Conservation (phyloP, 1,140 invertebrate genomes). For the Scylla paramamosain region DNA sequence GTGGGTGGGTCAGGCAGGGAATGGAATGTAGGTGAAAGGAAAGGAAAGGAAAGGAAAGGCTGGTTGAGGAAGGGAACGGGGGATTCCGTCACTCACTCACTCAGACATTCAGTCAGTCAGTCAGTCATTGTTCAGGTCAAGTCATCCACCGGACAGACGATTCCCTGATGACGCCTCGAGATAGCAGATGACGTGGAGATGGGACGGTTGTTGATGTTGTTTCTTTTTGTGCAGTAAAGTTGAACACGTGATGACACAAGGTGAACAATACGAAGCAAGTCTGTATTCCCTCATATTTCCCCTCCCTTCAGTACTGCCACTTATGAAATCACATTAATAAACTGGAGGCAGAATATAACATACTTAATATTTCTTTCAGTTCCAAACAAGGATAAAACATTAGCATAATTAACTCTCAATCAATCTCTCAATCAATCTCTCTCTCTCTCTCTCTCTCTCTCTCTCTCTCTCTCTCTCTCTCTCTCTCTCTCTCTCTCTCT, state of each 20-base stretch:
- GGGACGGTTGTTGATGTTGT: not conserved
- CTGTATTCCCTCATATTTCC: not conserved
- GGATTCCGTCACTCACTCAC: too few species aligned
- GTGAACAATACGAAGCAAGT: not conserved
- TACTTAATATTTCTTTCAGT: not conserved
- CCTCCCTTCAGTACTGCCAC: not conserved
- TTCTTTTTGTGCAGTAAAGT: not conserved
- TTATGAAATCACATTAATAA: not conserved
- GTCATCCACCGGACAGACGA: not conserved
- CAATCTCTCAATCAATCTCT: not conserved
- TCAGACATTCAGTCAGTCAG: too few species aligned
- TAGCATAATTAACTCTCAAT: not conserved
- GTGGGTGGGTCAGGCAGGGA: too few species aligned
- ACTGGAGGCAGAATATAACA: not conserved
- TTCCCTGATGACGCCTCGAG: not conserved
- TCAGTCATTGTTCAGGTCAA: too few species aligned
- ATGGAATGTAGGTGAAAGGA: too few species aligned
- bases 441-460: constrained; percentile 14
- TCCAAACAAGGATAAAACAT: not conserved
- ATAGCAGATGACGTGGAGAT: not conserved
- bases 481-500: constrained; percentile 12
- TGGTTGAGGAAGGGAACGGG: too few species aligned
- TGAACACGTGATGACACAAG: not conserved
- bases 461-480: constrained; percentile 20
- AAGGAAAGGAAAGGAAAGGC: too few species aligned